A percentile compares a stretch with the other conserved stretches of the same genome.
These are phyloP conservation scores for Polyommatus iphigenia DNA, from an alignment of 2,888 invertebrate species.

Conservation along the genomic window DNA sequence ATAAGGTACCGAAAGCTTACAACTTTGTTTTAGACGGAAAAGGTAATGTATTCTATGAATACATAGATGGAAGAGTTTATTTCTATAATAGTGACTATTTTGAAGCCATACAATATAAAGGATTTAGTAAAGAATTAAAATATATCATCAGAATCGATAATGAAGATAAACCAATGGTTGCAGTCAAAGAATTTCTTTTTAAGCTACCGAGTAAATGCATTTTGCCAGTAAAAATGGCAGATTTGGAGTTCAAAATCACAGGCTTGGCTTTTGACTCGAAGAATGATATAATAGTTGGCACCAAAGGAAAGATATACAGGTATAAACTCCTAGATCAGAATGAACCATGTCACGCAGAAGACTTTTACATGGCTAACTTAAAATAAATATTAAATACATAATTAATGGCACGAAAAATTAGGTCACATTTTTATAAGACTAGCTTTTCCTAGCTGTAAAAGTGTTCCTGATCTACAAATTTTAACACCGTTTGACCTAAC, in stretches of 20 bases:
- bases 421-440: too few species aligned
- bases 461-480: too few species aligned
- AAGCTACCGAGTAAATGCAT: constrained; percentile 59
- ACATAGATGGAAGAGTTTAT: constrained; percentile 67
- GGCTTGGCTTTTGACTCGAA: constrained; percentile 65
- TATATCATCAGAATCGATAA: constrained; percentile 64
- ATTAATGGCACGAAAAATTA: too few species aligned
- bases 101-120: constrained; percentile 72
- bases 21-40: constrained; percentile 64
- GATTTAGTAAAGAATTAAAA: constrained; percentile 67
- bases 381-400: too few species aligned
- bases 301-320: constrained; percentile 72
- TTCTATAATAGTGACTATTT: constrained; percentile 64
- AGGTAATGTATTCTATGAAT: constrained; percentile 70
- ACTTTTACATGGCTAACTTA: constrained; percentile 66
- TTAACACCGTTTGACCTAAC: too few species aligned
- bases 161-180: constrained; percentile 67
- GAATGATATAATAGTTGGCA: constrained; percentile 68
- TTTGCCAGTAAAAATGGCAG: constrained; percentile 64
- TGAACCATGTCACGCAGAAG: constrained; percentile 69
- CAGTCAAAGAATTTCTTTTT: constrained; percentile 67
- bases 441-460: too few species aligned
- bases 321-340: constrained; percentile 63
- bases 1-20: constrained; percentile 68
- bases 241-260: constrained; percentile 69